These are phyloP conservation scores for Todiramphus saurophagus DNA, from an alignment of 2,113 vertebrate genomes.

Conservation along the genomic window DNA sequence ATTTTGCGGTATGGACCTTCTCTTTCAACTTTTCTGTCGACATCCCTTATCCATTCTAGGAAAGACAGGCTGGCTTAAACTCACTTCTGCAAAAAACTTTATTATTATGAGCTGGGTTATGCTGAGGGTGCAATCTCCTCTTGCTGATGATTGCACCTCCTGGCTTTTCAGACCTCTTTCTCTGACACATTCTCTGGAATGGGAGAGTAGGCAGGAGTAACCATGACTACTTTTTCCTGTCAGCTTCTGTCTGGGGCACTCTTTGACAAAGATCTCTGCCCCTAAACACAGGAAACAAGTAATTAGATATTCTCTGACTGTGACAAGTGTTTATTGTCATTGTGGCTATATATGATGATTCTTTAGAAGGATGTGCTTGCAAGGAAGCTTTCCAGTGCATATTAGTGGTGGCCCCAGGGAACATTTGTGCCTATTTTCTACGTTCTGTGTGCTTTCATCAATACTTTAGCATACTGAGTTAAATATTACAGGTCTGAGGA, in stretches of 20 bases:
- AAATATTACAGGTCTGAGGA: background rate
- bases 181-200: background rate
- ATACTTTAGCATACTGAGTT: background rate
- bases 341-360: background rate
- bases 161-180: background rate
- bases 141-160: accelerated
- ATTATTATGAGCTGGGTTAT: background rate
- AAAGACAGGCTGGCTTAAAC: background rate
- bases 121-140: background rate
- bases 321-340: background rate
- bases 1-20: background rate
- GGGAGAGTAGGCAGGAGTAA: background rate
- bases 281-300: background rate
- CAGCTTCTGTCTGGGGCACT: background rate
- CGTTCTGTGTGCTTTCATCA: background rate
- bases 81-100: background rate
- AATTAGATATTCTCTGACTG: background rate
- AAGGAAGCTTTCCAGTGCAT: background rate
- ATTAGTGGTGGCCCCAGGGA: background rate
- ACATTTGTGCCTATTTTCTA: background rate
- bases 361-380: background rate
- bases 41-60: background rate
- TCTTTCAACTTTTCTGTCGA: background rate
- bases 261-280: background rate
- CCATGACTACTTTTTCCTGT: accelerated